phyloP scores from a whole-genome alignment of 2,888 invertebrate genomes.

The Drosophila atripex region DNA sequence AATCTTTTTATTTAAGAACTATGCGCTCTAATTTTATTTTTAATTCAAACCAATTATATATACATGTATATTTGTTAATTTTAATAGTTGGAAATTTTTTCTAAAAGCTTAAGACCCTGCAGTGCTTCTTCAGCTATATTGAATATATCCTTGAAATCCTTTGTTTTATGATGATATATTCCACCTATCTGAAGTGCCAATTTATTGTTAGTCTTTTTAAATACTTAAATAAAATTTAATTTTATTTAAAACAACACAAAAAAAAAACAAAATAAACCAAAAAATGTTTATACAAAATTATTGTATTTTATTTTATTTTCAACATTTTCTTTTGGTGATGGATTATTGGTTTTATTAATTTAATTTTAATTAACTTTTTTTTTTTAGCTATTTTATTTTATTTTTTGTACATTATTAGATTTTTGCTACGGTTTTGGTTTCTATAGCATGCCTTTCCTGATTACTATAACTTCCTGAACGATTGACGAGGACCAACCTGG shows the following conservation, averaged over 20 bases:
- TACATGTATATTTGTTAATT: slow-evolving; percentile 63
- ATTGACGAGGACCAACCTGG: background rate
- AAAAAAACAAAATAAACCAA: slow-evolving; percentile 64
- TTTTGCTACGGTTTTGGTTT: background rate
- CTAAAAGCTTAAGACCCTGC: slow-evolving; percentile 7
- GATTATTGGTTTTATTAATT: background rate
- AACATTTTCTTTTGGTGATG: slow-evolving; percentile 30
- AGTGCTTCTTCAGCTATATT: slow-evolving; percentile 31
- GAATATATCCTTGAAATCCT: slow-evolving; percentile 23
- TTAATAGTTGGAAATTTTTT: slow-evolving; percentile 71
- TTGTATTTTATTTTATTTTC: slow-evolving; percentile 50
- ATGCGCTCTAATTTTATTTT: slow-evolving; percentile 46
- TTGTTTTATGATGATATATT: slow-evolving; percentile 33
- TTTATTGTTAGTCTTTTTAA: slow-evolving; percentile 56
- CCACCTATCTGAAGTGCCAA: slow-evolving; percentile 31
- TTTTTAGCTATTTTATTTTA: background rate
- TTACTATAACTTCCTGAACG: background rate
- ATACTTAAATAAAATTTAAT: slow-evolving; percentile 71
- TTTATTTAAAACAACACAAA: slow-evolving; percentile 61
- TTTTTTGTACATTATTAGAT: too few relatives aligned
- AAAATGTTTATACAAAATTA: slow-evolving; percentile 48
- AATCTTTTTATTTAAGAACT: slow-evolving; percentile 33
- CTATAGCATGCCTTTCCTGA: background rate
- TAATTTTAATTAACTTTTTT: background rate
- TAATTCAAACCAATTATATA: slow-evolving; percentile 18